These are phyloP conservation scores for Vollenhovia emeryi DNA, from an alignment of 1,140 invertebrate genomes.

Conservation along the genomic window DNA sequence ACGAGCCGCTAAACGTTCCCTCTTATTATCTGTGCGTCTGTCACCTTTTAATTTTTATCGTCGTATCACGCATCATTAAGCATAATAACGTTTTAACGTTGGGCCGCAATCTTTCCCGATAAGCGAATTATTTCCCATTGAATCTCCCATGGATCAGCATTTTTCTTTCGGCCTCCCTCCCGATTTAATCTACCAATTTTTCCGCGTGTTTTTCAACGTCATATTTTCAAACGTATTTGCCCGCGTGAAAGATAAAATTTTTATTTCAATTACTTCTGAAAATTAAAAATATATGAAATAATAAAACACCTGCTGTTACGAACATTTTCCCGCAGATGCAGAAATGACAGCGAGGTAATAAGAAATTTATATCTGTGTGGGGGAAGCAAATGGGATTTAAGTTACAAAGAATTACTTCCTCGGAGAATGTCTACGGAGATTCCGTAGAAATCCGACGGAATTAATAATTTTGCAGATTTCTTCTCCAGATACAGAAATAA, in stretches of 20 bases:
- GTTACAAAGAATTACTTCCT: background rate
- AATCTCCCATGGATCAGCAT: background rate
- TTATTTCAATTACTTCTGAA: background rate
- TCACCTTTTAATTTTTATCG: slow-evolving; percentile 43
- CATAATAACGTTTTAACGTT: slow-evolving; percentile 22
- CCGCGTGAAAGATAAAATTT: background rate
- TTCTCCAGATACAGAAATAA: background rate
- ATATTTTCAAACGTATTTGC: background rate
- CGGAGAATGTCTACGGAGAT: background rate
- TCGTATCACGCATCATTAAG: slow-evolving; percentile 12
- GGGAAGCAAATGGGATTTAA: background rate
- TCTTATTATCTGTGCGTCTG: slow-evolving; percentile 35
- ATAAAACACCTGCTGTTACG: background rate
- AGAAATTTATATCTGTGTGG: background rate
- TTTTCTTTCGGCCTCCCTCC: background rate
- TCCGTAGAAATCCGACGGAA: background rate
- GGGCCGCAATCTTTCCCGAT: background rate
- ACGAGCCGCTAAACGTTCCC: slow-evolving; percentile 32
- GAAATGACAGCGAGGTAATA: background rate
- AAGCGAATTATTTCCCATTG: slow-evolving; percentile 11
- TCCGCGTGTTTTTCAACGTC: background rate
- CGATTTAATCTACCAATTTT: background rate
- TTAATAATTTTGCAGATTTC: background rate
- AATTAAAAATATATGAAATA: background rate
- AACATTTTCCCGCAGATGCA: background rate